phyloP scores from a whole-genome alignment of 2,113 vertebrate genomes.

The Brachyhypopomus occidentalis region DNA sequence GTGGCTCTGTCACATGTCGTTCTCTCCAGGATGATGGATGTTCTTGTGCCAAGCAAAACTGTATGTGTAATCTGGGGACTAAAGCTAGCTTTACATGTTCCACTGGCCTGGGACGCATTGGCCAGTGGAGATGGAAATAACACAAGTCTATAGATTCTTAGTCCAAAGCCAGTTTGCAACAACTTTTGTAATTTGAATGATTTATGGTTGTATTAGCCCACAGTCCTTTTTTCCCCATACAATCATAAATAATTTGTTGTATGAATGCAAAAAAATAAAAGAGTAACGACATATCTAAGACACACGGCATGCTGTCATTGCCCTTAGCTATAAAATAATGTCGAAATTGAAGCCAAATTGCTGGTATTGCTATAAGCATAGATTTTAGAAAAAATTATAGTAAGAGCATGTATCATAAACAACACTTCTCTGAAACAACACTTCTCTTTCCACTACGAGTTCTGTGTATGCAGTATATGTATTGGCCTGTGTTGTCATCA shows the following conservation, averaged over 20 bases:
- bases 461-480: too few relatives aligned
- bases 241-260: slow-evolving; percentile 11
- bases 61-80: slow-evolving; percentile 3
- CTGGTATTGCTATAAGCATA: background rate
- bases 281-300: background rate
- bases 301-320: background rate
- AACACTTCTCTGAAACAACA: too few relatives aligned
- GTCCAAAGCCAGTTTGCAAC: background rate
- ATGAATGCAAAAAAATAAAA: background rate
- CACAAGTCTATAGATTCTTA: background rate
- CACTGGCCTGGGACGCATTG: background rate
- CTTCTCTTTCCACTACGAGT: too few relatives aligned
- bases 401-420: too few relatives aligned
- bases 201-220: background rate
- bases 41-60: background rate
- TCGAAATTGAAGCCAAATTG: background rate
- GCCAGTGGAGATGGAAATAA: background rate
- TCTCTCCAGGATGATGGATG: background rate
- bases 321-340: background rate
- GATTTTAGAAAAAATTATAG: background rate
- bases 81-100: slow-evolving; percentile 3
- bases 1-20: background rate
- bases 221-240: background rate
- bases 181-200: background rate
- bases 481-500: too few relatives aligned